phyloP scores from a whole-genome alignment of 2,113 vertebrate species.

The Oryzias curvinotus region DNA sequence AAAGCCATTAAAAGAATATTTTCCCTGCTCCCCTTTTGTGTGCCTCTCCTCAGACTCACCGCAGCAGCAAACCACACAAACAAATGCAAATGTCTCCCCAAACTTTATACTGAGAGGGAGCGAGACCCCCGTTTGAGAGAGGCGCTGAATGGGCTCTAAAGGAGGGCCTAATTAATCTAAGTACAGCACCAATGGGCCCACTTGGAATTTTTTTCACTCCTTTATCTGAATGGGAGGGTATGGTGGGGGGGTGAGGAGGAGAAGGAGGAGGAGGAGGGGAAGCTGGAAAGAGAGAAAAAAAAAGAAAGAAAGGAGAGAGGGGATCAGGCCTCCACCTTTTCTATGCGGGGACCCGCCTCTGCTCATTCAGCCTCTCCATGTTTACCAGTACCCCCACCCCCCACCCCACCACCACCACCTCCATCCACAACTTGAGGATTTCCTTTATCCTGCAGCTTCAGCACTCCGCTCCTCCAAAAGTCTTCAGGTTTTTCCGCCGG shows the following conservation, averaged over 20 bases:
- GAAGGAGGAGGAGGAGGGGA: not conserved
- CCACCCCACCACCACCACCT: not conserved
- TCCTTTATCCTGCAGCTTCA: constrained; percentile 2
- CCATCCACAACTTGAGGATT: not conserved
- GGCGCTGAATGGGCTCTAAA: constrained; percentile 89
- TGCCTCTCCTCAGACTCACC: constrained; percentile 49
- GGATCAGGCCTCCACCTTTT: constrained; percentile 79
- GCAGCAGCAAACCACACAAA: constrained; percentile 83
- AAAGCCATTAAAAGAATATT: constrained; percentile 80
- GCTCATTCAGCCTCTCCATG: constrained; percentile 21
- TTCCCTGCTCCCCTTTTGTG: constrained; percentile 72
- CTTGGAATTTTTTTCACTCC: constrained; percentile 83
- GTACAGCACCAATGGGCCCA: constrained; percentile 86
- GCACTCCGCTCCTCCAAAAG: not conserved
- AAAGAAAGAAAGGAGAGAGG: constrained; percentile 67
- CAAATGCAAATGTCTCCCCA: constrained; percentile 93
- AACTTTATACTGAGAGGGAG: constrained; percentile 84
- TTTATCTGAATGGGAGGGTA: constrained; percentile 73
- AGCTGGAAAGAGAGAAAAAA: constrained; percentile 28
- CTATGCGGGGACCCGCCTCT: constrained; percentile 69
- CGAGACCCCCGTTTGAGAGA: constrained; percentile 77
- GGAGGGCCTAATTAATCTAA: constrained; percentile 91
- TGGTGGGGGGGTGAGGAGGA: not conserved
- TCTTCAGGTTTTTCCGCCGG: not conserved
- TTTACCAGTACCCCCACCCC: constrained; percentile 67